A percentile compares a stretch with the other conserved stretches of the same genome.
These are phyloP conservation scores for Meriones unguiculatus DNA, from an alignment of 2,113 vertebrate genomes.

Conservation along the genomic window DNA sequence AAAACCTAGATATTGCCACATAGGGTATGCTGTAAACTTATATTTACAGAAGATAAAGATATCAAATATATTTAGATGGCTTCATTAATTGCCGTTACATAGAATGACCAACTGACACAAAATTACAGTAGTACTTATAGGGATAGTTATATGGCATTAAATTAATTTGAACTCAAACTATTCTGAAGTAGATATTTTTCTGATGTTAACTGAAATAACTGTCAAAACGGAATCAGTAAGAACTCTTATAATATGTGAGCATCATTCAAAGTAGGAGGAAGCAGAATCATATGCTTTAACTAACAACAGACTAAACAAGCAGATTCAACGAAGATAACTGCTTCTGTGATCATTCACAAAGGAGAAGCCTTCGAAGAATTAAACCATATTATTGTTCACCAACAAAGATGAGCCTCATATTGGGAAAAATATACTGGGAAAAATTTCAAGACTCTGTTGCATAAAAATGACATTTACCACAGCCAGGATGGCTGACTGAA, in stretches of 20 bases:
- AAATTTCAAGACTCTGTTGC: constrained; percentile 29
- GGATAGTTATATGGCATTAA: not conserved
- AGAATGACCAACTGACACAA: constrained; percentile 41
- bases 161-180: constrained; percentile 42
- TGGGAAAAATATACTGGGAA: constrained; percentile 46
- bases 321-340: constrained; percentile 45
- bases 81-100: not conserved
- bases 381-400: constrained; percentile 14
- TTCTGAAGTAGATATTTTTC: constrained; percentile 51
- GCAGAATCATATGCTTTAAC: constrained; percentile 3
- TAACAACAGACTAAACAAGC: not conserved
- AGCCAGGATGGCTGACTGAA: not conserved
- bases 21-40: not conserved
- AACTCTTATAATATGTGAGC: not conserved
- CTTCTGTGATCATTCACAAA: constrained; percentile 42
- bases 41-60: constrained; percentile 43
- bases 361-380: constrained; percentile 43
- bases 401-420: constrained; percentile 34
- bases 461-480: constrained; percentile 32
- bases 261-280: not conserved
- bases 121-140: constrained; percentile 9
- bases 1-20: not conserved
- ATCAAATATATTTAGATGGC: constrained; percentile 9
- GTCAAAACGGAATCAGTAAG: constrained; percentile 30
- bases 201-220: not conserved